Evolutionary conservation across 1,140 invertebrate species (phyloP).

Genomic region (Sinella curviseta): DNA sequence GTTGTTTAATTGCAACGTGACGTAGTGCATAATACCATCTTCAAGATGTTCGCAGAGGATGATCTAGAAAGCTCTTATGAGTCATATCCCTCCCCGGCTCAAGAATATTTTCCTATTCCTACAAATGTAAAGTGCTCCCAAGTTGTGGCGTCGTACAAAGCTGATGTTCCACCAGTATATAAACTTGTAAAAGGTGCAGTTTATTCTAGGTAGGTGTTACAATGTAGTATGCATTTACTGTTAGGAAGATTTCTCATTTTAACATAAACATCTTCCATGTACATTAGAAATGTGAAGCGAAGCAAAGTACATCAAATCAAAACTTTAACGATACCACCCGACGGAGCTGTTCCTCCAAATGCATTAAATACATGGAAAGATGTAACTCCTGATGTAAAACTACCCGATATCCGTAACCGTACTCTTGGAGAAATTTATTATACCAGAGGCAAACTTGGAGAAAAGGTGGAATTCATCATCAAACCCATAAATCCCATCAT

Average conservation of each 20-base stretch:
- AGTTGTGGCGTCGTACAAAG: neutral
- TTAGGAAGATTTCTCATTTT: neutral
- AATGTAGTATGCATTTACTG: neutral
- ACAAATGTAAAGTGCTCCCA: neutral
- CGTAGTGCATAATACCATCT: too few relatives aligned
- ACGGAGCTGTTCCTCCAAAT: neutral
- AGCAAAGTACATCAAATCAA: neutral
- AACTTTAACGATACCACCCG: neutral
- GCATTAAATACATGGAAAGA: neutral
- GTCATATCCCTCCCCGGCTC: neutral
- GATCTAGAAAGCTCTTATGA: neutral
- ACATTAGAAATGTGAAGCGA: neutral
- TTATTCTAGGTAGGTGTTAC: neutral
- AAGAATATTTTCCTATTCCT: neutral
- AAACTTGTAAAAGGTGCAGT: neutral
- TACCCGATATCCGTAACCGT: neutral
- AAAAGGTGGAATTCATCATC: constrained; percentile 12
- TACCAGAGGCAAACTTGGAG: neutral
- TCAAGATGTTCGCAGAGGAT: neutral
- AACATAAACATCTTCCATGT: neutral
- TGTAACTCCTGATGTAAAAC: neutral
- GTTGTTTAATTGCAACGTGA: too few relatives aligned
- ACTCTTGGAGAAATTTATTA: neutral
- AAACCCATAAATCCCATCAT: neutral
- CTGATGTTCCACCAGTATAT: neutral